These are phyloP conservation scores for Psammodynastes pulverulentus DNA, from an alignment of 2,113 vertebrate species.

Conservation along the genomic window DNA sequence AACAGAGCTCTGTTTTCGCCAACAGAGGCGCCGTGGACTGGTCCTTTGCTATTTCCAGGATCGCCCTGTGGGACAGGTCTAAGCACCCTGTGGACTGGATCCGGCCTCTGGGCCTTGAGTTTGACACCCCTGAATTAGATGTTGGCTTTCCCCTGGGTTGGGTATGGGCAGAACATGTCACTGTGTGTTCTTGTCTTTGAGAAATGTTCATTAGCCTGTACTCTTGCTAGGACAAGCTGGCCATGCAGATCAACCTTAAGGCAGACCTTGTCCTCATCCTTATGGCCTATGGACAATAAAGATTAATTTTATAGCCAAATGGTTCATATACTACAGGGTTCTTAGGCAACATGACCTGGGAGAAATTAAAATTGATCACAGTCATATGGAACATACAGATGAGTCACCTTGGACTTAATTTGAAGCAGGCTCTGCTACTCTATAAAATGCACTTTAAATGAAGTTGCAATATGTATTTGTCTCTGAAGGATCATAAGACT, in stretches of 20 bases:
- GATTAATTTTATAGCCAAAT: neutral
- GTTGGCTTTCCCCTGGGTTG: neutral
- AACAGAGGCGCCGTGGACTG: too few relatives aligned
- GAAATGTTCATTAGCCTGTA: neutral
- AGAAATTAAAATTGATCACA: neutral
- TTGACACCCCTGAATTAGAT: too few relatives aligned
- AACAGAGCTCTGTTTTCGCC: too few relatives aligned
- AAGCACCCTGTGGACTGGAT: too few relatives aligned
- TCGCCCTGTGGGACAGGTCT: too few relatives aligned
- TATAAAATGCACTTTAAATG: conserved; percentile 1
- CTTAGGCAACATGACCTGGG: neutral
- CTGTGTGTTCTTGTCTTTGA: neutral
- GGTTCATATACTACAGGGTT: neutral
- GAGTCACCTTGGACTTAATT: neutral
- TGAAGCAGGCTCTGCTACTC: neutral
- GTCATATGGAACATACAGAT: neutral
- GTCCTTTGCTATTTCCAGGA: too few relatives aligned
- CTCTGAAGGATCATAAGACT: conserved; percentile 5
- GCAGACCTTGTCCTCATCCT: neutral
- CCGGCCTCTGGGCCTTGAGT: too few relatives aligned
- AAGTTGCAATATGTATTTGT: neutral
- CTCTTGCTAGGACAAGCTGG: neutral
- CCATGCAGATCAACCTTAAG: neutral
- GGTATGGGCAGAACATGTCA: neutral
- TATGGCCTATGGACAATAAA: neutral